Evolutionary conservation across 2,113 vertebrate genomes (phyloP).

Genomic region (Eleginops maclovinus): DNA sequence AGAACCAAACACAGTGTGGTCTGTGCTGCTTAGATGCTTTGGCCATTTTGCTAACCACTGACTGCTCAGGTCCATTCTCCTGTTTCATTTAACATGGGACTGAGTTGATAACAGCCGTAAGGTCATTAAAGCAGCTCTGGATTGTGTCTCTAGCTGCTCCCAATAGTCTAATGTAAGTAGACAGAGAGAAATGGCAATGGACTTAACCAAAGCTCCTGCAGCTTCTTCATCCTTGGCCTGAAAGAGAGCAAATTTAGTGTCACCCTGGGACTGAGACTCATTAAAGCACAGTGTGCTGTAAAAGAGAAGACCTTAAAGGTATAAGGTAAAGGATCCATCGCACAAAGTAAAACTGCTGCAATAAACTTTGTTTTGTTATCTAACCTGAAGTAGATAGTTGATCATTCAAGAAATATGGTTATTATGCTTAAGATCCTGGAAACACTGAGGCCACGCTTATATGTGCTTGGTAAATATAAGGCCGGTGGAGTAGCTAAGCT

Average conservation of each 20-base stretch:
- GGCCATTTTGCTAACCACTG: conserved; percentile 42
- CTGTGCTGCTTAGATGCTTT: conserved; percentile 30
- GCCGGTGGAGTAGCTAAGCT: not conserved
- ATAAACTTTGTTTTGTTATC: not conserved
- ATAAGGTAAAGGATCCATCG: not conserved
- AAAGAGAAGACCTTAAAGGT: conserved; percentile 16
- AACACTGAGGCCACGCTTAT: not conserved
- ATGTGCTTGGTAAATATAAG: not conserved
- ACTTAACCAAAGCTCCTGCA: conserved; percentile 55
- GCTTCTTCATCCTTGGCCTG: conserved; percentile 44
- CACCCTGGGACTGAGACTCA: conserved; percentile 43
- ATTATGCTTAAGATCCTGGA: not conserved
- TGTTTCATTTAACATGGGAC: conserved; percentile 61
- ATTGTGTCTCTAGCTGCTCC: conserved; percentile 53
- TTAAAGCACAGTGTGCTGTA: conserved; percentile 35
- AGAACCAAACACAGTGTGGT: conserved; percentile 60
- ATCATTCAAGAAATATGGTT: no score
- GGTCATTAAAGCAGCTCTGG: conserved; percentile 52
- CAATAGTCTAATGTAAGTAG: conserved; percentile 57
- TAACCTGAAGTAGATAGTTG: not conserved
- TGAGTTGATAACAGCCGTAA: conserved; percentile 57
- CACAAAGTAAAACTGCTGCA: not conserved
- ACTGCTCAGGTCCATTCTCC: conserved; percentile 57
- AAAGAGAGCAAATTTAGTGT: conserved; percentile 57
- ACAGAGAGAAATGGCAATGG: conserved; percentile 54